Base-by-base conservation (phyloP, 23 tunicate species). In the Clavelina lepadiformis region DNA sequence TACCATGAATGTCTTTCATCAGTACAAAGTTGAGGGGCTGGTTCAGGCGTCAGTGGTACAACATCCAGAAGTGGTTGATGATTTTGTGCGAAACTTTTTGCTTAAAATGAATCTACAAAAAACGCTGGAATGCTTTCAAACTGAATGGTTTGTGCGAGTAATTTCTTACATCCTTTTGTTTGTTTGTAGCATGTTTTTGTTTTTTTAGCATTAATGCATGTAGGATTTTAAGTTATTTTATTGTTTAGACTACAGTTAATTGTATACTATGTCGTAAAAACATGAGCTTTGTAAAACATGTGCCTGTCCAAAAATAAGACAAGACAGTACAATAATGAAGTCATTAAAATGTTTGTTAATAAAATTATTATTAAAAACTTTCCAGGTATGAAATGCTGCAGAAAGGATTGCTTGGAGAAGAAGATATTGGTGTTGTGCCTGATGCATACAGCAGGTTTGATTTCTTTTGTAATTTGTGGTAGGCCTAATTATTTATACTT, bases 51-150 rank as follows among this genome's bases (percentile, higher is more conserved):
- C 89, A 25, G 63, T 75, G 23, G 47, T 73, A 21, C 83, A 89
- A 18, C 85, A 71, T 6, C 99, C 99, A 3, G 99, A 94, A 51
- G 94, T 86, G 22, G 82, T 94, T 32, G 99, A 94, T 55, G 99
- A 94, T 49, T 94, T 94, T 58, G 94, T 94, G 30, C 88, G 99
- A 57, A 94, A 94, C 45, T 94, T 86, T 41, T 61, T 86, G 35
- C 72, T 78, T 20, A 80, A 77, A 51, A 94, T 82, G 91, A 85
- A 81, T n/a, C 49, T 94, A 58, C 69, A 56, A 25, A 80, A 76
- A 81, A 94, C 99, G 33, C 59, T 94, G 44, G 83, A 88, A n/a
- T 73, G 77, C 46, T 93, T 93, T 72, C 98, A 93, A 85, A 85
- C 98, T 2, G 98, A 93, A 68, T 93, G 98, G 98, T 86, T 13